These are phyloP conservation scores for Stomorhina lunata DNA, from an alignment of 2,888 invertebrate species.

Conservation along the genomic window DNA sequence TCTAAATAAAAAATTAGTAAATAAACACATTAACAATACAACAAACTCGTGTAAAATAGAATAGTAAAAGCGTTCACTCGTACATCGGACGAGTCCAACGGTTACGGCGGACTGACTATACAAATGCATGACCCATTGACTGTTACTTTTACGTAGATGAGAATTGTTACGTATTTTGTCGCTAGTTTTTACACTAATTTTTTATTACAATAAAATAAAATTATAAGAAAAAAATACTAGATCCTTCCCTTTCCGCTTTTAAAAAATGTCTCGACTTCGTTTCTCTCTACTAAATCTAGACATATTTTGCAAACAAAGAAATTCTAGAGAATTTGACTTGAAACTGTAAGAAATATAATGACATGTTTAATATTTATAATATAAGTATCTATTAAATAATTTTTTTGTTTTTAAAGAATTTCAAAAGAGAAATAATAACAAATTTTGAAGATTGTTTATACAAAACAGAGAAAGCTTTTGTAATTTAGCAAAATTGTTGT, in stretches of 20 bases:
- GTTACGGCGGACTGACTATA: not conserved
- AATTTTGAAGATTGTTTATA: not conserved
- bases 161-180: conserved; percentile 31
- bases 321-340: too few species aligned
- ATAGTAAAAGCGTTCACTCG: too few species aligned
- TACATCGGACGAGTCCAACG: not conserved
- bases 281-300: too few species aligned
- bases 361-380: too few species aligned
- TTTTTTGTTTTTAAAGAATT: too few species aligned
- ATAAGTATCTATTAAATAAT: too few species aligned
- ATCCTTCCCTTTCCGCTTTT: too few species aligned
- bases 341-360: too few species aligned
- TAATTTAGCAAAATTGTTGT: conserved; percentile 48
- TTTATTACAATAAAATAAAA: too few species aligned
- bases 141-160: conserved; percentile 28
- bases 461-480: conserved; percentile 58
- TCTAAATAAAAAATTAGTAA: conserved; percentile 27
- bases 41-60: not conserved
- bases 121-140: conserved; percentile 33
- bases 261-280: too few species aligned
- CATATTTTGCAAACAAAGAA: too few species aligned
- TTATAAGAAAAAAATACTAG: too few species aligned
- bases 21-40: conserved; percentile 9
- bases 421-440: conserved; percentile 64
- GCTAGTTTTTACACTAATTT: not conserved